phyloP scores from a whole-genome alignment of 2,113 vertebrate genomes.

The Indicator indicator region DNA sequence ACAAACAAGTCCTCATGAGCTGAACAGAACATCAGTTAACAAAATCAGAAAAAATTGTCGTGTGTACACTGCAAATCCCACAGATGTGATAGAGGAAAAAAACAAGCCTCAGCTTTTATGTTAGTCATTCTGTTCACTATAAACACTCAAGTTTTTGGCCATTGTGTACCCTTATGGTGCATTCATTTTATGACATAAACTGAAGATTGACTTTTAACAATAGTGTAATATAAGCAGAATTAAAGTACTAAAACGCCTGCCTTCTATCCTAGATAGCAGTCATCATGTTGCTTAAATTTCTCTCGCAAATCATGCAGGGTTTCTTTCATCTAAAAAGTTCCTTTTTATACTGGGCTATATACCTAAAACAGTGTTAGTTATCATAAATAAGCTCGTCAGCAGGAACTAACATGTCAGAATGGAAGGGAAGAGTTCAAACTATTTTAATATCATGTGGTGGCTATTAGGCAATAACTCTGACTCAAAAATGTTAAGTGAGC shows the following conservation, averaged over 20 bases:
- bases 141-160: background rate
- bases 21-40: background rate
- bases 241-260: background rate
- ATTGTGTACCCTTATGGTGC: background rate
- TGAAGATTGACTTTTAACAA: background rate
- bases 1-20: background rate
- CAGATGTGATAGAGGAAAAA: background rate
- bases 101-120: background rate
- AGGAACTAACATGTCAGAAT: background rate
- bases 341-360: background rate
- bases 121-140: background rate
- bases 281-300: background rate
- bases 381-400: background rate
- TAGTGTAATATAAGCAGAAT: background rate
- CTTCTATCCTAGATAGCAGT: background rate
- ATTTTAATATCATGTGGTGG: background rate
- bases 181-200: background rate
- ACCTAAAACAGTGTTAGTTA: background rate
- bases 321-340: background rate
- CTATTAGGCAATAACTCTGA: background rate
- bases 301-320: background rate
- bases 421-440: background rate
- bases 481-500: background rate
- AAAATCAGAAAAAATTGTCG: background rate
- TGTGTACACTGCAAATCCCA: background rate